Evolutionary conservation across 2,888 invertebrate species (phyloP), one percentile per base, ranked within the genome.

Genomic region (Ochropleura plecta): DNA sequence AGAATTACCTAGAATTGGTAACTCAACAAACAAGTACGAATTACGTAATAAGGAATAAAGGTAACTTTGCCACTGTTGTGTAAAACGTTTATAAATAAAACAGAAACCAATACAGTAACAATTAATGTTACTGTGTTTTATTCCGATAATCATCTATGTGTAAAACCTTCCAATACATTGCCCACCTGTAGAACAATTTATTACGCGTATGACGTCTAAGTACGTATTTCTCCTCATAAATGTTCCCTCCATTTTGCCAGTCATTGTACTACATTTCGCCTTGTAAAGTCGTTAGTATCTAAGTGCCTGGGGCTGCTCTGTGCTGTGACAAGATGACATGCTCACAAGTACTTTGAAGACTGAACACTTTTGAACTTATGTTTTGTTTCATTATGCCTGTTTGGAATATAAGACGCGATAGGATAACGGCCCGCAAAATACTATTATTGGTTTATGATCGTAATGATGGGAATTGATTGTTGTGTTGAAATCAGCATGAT

Each of bases 141-240:
- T 30, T 30, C 3, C 30, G 30, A 30, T 30, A 30, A 30, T 30
- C 30, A 30, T 30, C 30, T 40, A 40, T 40, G 16, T 16, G 1
- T 40, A 12, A 9, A 12, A 59, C n/a, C 2, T 48, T n/a, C 10
- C 40, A 57, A 49, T 40, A 57, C 63, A 68, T 64, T 49, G 57
- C 66, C 40, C 66, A 71, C 67, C 76, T 81, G 81, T 76, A 68
- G 71, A 71, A 81, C 59, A 53, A 79, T 79, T 55, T 71, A 81
- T 81, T 40, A 68, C 63, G 46, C 30, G 51, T 64, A 65, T 75
- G 59, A 75, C n/a, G 63, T 67, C 1, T 49, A 79, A 55, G 68
- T 60, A 46, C n/a, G 20, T 20, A 62, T 62, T 44, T 44, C 65
- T 51, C 49, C 53, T 76, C 67, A 68, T 77, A 67, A 76, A 70